Evolutionary conservation across 2,888 invertebrate species (phyloP).

Genomic region (Plagodis pulveraria): DNA sequence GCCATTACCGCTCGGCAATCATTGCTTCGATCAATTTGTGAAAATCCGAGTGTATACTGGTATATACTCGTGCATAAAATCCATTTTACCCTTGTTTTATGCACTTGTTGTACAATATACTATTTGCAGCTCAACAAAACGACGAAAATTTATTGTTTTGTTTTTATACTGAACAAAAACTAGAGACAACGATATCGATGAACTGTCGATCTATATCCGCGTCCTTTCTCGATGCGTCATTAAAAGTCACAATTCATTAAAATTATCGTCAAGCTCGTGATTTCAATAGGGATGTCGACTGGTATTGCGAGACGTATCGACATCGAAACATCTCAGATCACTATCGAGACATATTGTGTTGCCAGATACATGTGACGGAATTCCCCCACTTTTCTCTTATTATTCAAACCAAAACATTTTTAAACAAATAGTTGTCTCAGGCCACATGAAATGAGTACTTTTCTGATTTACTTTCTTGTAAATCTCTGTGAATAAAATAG

Average conservation of each 20-base stretch:
- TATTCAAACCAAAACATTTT: too few species aligned
- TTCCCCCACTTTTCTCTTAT: background rate
- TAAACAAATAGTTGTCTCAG: too few species aligned
- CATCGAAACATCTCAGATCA: constrained; percentile 73
- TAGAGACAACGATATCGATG: constrained; percentile 39
- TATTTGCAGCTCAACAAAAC: background rate
- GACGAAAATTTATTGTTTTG: background rate
- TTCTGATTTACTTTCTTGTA: too few species aligned
- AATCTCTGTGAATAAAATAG: too few species aligned
- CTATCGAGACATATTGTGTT: constrained; percentile 56
- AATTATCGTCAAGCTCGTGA: constrained; percentile 78
- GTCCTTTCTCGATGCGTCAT: constrained; percentile 74
- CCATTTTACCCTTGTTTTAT: too few species aligned
- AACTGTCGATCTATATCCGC: constrained; percentile 48
- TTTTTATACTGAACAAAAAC: constrained; percentile 19
- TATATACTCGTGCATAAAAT: too few species aligned
- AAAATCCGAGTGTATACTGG: too few species aligned
- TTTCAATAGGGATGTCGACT: constrained; percentile 81
- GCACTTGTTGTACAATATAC: too few species aligned
- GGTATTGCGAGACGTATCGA: constrained; percentile 78
- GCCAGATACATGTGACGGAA: constrained; percentile 2
- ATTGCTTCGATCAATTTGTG: too few species aligned
- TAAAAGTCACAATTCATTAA: constrained; percentile 83
- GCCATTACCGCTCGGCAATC: too few species aligned
- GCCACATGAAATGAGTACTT: too few species aligned